Base-by-base conservation (phyloP, 2,113 vertebrate species). In the Macquaria australasica region DNA sequence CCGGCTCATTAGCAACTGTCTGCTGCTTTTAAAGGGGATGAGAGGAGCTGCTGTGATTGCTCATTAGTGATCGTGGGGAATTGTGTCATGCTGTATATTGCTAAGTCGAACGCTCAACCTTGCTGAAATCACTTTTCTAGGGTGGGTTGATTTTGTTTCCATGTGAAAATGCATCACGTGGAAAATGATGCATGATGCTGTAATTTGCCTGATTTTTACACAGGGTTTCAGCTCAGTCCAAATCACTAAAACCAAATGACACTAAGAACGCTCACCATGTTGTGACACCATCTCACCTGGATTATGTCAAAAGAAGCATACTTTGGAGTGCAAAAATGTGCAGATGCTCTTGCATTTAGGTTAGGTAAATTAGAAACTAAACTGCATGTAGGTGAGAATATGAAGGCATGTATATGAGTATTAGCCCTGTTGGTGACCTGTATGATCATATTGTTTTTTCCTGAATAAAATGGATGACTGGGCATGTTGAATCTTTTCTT, bases 11-110 rank as follows among this genome's bases (percentile, higher is more conserved):
- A 81, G 69, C 63, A 70, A 56, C 81, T 82, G 81, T 50, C 83
- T 85, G 71, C 83, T 70, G 68, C 59, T 72, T 85, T 85, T 85
- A 79, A 85, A 62, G 64, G 37, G 37, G 76, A 77, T 81, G 77
- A 84, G 73, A 81, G 55, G 77, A 25, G 78, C 70, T 41, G 62
- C 68, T 87, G 70, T 84, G 74, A 89, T 87, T 89, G 74, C 84
- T 89, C 81, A 87, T 89, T 87, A 87, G 84, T 25, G 73, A 77
- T 70, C 15, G 1, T 14, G 72, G 67, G 66, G 83, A 83, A 69
- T 68, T 48, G 48, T 53, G 69, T 59, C 60, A 31, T 50, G 31
- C 66, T 63, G 69, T 25, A 77, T 60, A 34, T 82, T 53, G 73
- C 74, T 37, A 73, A 70, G 63, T 69, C 63, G 43, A 68, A 53